Evolutionary conservation across 2,888 invertebrate species (phyloP).

Genomic region (Rhagonycha lutea): DNA sequence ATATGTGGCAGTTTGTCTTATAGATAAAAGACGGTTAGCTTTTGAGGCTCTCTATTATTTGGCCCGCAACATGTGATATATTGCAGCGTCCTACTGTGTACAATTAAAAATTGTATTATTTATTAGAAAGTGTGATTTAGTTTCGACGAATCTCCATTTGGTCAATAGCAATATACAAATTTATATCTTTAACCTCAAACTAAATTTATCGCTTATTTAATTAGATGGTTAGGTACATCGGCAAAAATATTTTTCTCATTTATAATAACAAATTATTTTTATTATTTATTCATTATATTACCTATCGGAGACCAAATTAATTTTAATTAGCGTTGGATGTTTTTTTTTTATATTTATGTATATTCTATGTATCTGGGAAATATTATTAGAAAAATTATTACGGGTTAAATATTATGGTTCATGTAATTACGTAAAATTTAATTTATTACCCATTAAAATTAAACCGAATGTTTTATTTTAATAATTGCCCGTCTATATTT

Average conservation of each 20-base stretch:
- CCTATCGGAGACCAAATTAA: not conserved
- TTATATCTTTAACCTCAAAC: not conserved
- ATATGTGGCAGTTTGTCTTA: conserved; percentile 40
- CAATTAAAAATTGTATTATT: conserved; percentile 40
- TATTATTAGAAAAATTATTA: not conserved
- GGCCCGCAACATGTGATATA: conserved; percentile 33
- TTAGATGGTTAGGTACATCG: conserved; percentile 7
- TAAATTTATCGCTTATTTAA: conserved; percentile 13
- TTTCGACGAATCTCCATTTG: conserved; percentile 22
- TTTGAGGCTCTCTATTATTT: conserved; percentile 26
- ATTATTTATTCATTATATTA: not conserved
- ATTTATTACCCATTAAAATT: not conserved
- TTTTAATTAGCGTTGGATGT: not conserved
- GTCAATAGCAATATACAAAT: not conserved
- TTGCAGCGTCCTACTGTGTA: conserved; percentile 40
- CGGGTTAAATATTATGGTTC: not conserved
- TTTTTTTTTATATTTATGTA: not conserved
- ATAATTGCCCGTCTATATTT: not conserved
- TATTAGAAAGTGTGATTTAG: conserved; percentile 38
- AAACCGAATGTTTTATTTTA: not conserved
- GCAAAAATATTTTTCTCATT: conserved; percentile 5
- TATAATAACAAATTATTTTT: not conserved
- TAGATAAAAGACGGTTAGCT: conserved; percentile 28
- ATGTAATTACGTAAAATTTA: not conserved
- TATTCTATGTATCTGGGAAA: not conserved